Conservation (phyloP, 2,113 vertebrate genomes). For the Guaruba guarouba region DNA sequence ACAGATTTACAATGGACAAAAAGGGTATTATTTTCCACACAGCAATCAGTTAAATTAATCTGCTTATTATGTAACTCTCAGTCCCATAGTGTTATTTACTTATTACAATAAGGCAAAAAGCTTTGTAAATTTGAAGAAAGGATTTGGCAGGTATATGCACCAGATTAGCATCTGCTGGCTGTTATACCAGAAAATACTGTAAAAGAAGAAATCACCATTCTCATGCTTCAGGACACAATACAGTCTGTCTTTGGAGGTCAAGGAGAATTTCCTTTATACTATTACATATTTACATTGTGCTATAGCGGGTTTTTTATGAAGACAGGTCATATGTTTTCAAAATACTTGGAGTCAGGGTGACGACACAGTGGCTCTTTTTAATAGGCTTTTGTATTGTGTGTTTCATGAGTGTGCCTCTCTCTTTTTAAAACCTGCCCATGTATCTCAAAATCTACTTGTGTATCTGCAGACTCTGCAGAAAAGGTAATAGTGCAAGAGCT, state of each 20-base stretch:
- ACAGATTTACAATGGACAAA: not conserved
- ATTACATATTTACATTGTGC: not conserved
- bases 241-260: not conserved
- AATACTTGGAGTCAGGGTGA: not conserved
- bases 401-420: not conserved
- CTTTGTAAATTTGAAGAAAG: conserved; percentile 46
- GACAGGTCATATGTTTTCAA: not conserved
- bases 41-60: conserved; percentile 5
- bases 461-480: not conserved
- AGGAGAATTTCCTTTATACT: not conserved
- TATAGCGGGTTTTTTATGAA: not conserved
- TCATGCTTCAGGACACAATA: not conserved
- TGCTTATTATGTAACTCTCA: not conserved
- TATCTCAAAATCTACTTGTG: not conserved
- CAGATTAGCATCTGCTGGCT: conserved; percentile 2
- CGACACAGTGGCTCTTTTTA: not conserved
- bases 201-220: not conserved
- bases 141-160: not conserved
- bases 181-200: not conserved
- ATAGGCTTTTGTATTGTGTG: not conserved
- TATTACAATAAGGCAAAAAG: not conserved
- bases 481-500: not conserved
- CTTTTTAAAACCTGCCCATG: not conserved
- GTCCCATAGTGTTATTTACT: not conserved
- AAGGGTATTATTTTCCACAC: not conserved